These are phyloP conservation scores for Isurus oxyrinchus DNA, from an alignment of 2,113 vertebrate genomes.

Conservation along the genomic window DNA sequence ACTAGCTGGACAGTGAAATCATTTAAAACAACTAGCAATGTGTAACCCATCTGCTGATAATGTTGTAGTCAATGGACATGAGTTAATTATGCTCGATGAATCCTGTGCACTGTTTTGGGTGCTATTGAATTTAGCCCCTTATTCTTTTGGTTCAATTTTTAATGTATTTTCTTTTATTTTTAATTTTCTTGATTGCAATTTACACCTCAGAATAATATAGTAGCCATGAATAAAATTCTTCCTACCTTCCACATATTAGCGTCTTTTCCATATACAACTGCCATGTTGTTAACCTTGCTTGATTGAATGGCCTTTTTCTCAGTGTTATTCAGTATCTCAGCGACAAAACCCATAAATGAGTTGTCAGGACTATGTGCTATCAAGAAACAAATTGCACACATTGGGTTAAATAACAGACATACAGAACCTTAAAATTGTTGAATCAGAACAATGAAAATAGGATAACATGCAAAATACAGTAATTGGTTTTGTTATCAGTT, in stretches of 20 bases:
- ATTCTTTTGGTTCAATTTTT: background rate
- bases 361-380: conserved; percentile 96
- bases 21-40: background rate
- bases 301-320: conserved; percentile 70
- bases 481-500: background rate
- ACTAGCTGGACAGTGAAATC: background rate
- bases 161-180: background rate
- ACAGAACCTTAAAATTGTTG: background rate
- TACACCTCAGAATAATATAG: background rate
- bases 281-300: conserved; percentile 86
- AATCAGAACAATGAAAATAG: background rate
- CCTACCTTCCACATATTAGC: conserved; percentile 95
- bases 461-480: background rate
- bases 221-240: background rate
- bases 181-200: background rate
- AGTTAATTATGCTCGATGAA: background rate
- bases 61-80: background rate
- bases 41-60: background rate
- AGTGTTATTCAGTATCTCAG: conserved; percentile 82
- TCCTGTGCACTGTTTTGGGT: background rate
- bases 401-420: background rate
- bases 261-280: conserved; percentile 91
- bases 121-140: background rate
- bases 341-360: conserved; percentile 98
- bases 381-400: conserved; percentile 23